These are phyloP conservation scores for Eupeodes corollae DNA, from an alignment of 1,140 invertebrate genomes.

Conservation along the genomic window DNA sequence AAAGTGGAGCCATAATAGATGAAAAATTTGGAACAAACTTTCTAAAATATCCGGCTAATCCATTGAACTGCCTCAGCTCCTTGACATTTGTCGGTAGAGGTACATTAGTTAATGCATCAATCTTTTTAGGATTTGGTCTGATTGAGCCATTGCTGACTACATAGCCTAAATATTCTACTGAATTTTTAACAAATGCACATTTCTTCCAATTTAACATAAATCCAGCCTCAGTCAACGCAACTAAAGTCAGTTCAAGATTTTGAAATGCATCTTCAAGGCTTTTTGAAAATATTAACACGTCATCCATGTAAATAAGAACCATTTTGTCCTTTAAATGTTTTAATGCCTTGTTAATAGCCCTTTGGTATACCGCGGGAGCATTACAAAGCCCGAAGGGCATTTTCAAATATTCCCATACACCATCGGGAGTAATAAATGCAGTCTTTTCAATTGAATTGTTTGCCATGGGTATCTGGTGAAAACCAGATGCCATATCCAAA, in stretches of 20 bases:
- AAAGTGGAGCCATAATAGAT: conserved; percentile 11
- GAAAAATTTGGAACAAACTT: conserved; percentile 19
- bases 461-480: conserved; percentile 22
- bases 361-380: conserved; percentile 26
- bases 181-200: too few species aligned
- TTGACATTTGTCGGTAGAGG: too few species aligned
- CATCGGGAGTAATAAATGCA: conserved; percentile 22
- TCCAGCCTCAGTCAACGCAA: too few species aligned
- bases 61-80: too few species aligned
- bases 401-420: conserved; percentile 15
- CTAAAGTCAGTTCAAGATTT: too few species aligned
- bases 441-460: conserved; percentile 12
- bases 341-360: conserved; percentile 7
- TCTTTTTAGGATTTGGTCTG: too few species aligned
- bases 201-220: too few species aligned
- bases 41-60: conserved; percentile 17
- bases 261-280: too few species aligned
- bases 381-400: conserved; percentile 18
- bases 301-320: conserved; percentile 2
- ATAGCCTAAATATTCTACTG: too few species aligned
- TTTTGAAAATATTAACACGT: too few species aligned
- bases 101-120: too few species aligned
- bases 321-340: background rate
- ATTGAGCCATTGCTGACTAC: too few species aligned
- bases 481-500: conserved; percentile 38